Conservation (phyloP, 2,797 vertebrate genomes). For the Gobionotothen gibberifrons region DNA sequence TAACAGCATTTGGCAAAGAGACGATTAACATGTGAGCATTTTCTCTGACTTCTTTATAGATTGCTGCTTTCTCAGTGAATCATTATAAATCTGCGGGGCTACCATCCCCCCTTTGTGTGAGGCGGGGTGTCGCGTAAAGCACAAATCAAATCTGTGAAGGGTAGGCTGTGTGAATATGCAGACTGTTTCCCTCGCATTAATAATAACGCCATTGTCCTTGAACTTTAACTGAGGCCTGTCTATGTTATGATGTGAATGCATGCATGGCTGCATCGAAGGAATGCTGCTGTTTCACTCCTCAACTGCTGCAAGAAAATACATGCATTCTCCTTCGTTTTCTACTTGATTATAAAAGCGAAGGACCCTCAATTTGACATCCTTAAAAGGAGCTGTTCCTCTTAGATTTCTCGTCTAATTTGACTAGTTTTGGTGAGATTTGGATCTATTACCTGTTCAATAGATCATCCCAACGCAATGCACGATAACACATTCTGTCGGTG, state of each 20-base stretch:
- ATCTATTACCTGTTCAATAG: neutral
- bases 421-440: neutral
- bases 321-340: slow-evolving; percentile 10
- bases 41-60: slow-evolving; percentile 49
- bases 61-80: slow-evolving; percentile 41
- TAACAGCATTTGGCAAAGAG: slow-evolving; percentile 52
- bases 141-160: slow-evolving; percentile 52
- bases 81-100: slow-evolving; percentile 55
- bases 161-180: slow-evolving; percentile 44
- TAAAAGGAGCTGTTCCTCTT: neutral
- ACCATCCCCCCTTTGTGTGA: slow-evolving; percentile 11
- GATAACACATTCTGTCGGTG: neutral
- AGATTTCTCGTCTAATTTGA: neutral
- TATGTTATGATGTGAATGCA: slow-evolving; percentile 47
- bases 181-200: slow-evolving; percentile 50
- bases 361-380: neutral
- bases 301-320: slow-evolving; percentile 5
- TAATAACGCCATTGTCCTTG: slow-evolving; percentile 63
- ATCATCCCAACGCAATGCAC: neutral
- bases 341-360: neutral
- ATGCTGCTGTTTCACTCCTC: slow-evolving; percentile 29
- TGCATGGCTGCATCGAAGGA: slow-evolving; percentile 52
- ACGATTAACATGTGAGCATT: slow-evolving; percentile 38
- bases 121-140: slow-evolving; percentile 36
- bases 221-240: slow-evolving; percentile 30